A percentile compares a stretch with the other conserved stretches of the same genome.
Evolutionary conservation across 2,888 invertebrate species (phyloP).

Genomic region (Thysanoteuthis rhombus): DNA sequence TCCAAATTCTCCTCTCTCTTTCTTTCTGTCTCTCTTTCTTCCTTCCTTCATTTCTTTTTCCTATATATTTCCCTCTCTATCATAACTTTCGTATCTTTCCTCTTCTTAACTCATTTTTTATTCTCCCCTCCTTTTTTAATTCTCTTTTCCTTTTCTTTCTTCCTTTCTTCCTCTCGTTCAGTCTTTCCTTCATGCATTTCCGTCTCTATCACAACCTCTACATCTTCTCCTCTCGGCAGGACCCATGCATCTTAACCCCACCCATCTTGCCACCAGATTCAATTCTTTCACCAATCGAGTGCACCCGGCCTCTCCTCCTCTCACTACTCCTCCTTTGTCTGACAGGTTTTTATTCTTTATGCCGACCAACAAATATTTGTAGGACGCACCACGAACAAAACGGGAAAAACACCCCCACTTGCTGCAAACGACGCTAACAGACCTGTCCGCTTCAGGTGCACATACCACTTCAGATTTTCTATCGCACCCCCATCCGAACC

Average conservation of each 20-base stretch:
- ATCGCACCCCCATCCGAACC: not conserved
- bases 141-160: too few species aligned
- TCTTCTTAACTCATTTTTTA: too few species aligned
- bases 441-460: not conserved
- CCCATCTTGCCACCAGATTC: not conserved
- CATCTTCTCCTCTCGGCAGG: too few species aligned
- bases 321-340: not conserved
- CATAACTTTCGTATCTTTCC: too few species aligned
- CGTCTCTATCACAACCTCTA: too few species aligned
- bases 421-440: constrained; percentile 1
- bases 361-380: constrained; percentile 12
- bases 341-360: not conserved
- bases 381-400: not conserved
- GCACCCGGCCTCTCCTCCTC: not conserved
- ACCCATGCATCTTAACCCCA: not conserved
- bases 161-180: too few species aligned
- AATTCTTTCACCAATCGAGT: not conserved
- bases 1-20: too few species aligned
- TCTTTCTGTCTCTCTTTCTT: too few species aligned
- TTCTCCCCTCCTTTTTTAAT: too few species aligned
- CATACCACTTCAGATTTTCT: not conserved
- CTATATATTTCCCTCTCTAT: too few species aligned
- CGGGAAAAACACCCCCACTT: not conserved
- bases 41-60: too few species aligned
- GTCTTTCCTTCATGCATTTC: too few species aligned